phyloP scores from a whole-genome alignment of 2,888 invertebrate species.

The Venusia cambrica region DNA sequence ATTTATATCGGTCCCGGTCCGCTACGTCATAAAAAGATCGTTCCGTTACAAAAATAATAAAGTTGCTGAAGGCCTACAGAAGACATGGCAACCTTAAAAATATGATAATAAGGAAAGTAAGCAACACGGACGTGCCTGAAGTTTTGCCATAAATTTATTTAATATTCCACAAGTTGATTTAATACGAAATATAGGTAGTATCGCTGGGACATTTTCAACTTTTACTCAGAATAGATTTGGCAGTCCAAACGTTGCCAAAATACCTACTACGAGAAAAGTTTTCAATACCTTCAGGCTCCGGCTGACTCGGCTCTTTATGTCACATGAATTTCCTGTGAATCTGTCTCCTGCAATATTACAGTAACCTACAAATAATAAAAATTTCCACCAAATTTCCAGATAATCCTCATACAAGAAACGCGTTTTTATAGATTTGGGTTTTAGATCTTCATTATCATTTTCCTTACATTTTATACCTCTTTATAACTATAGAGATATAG shows the following conservation, averaged over 20 bases:
- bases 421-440: no score
- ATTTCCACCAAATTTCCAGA: no score
- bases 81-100: conserved; percentile 56
- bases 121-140: conserved; percentile 47
- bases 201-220: conserved; percentile 16
- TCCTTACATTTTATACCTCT: no score
- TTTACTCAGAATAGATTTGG: conserved; percentile 5
- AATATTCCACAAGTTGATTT: conserved; percentile 35
- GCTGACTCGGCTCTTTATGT: conserved; percentile 9
- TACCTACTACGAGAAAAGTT: conserved; percentile 11
- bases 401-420: no score
- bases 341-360: no score
- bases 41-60: conserved; percentile 46
- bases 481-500: no score
- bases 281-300: conserved; percentile 10
- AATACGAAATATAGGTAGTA: conserved; percentile 24
- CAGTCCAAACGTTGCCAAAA: conserved; percentile 16
- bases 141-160: conserved; percentile 56
- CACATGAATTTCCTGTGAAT: no score
- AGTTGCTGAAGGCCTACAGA: conserved; percentile 34
- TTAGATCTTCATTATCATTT: no score
- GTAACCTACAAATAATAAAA: no score
- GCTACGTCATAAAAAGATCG: conserved; percentile 23
- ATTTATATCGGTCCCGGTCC: conserved; percentile 6
- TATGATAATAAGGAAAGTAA: conserved; percentile 60